A percentile compares a stretch with the other conserved stretches of the same genome.
phyloP scores from a whole-genome alignment of 2,797 vertebrate genomes.

The Eulemur rubriventer region DNA sequence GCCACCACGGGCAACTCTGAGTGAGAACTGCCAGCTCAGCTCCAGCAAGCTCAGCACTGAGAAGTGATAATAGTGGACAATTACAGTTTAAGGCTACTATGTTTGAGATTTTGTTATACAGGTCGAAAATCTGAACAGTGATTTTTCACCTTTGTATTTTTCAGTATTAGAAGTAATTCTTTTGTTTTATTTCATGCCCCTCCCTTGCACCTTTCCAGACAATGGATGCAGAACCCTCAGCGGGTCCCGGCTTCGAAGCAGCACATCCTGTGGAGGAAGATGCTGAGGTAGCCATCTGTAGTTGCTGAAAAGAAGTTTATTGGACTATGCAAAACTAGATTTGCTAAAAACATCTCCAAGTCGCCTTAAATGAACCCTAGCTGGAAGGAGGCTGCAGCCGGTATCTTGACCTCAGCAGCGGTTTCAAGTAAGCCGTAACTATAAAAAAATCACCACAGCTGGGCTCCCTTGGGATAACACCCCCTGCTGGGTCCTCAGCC shows the following conservation, averaged over 20 bases:
- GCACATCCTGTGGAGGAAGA: not conserved
- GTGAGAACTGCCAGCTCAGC: no score
- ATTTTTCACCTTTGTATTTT: not conserved
- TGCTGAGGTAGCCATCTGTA: not conserved
- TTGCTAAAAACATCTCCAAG: slow-evolving; percentile 47
- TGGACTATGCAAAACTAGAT: slow-evolving; percentile 75
- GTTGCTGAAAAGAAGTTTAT: slow-evolving; percentile 53
- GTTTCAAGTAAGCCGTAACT: not conserved
- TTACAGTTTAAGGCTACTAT: accelerated
- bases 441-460: not conserved
- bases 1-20: not conserved
- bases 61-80: not conserved
- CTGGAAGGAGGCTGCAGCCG: slow-evolving; percentile 38
- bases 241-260: not conserved
- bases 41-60: not conserved
- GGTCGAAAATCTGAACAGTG: not conserved
- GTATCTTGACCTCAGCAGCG: not conserved
- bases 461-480: not conserved
- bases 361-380: slow-evolving; percentile 69
- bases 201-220: not conserved
- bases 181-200: not conserved
- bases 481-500: not conserved
- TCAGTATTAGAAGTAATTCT: not conserved
- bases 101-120: not conserved
- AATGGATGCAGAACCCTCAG: not conserved